phyloP scores from a whole-genome alignment of 2,797 vertebrate genomes.

The Pseudocheirus occidentalis region DNA sequence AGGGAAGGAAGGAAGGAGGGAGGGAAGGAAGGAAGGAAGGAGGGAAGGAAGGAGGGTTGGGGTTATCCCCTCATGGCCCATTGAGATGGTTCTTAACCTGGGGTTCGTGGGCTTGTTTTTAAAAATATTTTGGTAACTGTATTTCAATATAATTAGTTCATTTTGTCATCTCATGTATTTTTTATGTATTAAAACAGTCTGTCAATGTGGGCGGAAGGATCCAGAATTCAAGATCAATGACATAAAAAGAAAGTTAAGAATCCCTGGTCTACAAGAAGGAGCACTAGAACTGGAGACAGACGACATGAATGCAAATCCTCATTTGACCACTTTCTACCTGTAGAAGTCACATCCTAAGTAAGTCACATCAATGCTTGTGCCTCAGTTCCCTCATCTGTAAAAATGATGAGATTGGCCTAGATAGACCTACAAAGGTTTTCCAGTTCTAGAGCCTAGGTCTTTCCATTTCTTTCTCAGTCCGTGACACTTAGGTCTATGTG shows the following conservation, averaged over 20 bases:
- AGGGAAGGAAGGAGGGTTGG: too few relatives aligned
- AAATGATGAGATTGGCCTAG: neutral
- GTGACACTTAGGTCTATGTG: neutral
- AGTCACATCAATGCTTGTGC: neutral
- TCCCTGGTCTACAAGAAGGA: neutral
- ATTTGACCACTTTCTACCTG: rapidly evolving
- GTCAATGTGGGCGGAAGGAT: neutral
- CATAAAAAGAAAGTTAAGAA: neutral
- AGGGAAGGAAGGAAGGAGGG: too few relatives aligned
- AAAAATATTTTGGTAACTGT: neutral
- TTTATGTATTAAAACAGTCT: neutral
- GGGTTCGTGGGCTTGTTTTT: neutral
- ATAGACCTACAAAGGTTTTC: neutral
- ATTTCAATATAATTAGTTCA: neutral
- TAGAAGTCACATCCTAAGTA: neutral
- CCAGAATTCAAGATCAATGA: neutral
- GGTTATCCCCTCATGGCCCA: neutral
- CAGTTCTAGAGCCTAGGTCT: neutral
- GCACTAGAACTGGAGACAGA: neutral
- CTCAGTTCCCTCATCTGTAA: neutral
- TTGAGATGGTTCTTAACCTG: neutral
- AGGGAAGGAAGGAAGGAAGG: too few relatives aligned
- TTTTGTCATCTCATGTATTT: neutral
- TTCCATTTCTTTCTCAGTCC: neutral
- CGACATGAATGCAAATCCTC: neutral